phyloP scores from a whole-genome alignment of 2,113 vertebrate genomes.

The Corapipo altera region DNA sequence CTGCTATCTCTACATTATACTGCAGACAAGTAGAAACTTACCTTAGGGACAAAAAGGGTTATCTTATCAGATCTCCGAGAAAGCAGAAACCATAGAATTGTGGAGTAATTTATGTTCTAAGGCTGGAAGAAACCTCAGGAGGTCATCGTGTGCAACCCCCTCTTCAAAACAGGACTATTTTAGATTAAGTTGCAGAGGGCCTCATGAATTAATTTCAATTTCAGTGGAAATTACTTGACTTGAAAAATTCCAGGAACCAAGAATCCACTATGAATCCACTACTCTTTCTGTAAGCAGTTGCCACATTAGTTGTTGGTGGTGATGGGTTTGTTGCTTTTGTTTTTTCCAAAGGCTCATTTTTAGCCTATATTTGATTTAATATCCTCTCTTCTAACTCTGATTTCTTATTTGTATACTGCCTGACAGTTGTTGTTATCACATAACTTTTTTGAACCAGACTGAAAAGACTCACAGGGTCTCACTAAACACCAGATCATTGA shows the following conservation, averaged over 20 bases:
- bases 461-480: background rate
- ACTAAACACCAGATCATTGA: background rate
- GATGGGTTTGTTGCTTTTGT: background rate
- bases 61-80: background rate
- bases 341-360: background rate
- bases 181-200: background rate
- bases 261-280: background rate
- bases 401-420: background rate
- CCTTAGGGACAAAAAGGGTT: background rate
- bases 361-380: background rate
- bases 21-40: background rate
- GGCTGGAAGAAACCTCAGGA: background rate
- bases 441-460: background rate
- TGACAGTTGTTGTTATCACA: background rate
- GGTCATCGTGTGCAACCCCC: background rate
- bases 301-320: background rate
- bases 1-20: background rate
- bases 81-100: background rate
- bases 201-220: background rate
- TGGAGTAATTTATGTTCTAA: background rate
- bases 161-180: background rate
- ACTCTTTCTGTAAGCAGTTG: background rate
- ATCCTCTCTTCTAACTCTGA: background rate
- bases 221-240: background rate
- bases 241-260: background rate